These are phyloP conservation scores for Picus viridis DNA, from an alignment of 2,797 vertebrate genomes.

Conservation along the genomic window DNA sequence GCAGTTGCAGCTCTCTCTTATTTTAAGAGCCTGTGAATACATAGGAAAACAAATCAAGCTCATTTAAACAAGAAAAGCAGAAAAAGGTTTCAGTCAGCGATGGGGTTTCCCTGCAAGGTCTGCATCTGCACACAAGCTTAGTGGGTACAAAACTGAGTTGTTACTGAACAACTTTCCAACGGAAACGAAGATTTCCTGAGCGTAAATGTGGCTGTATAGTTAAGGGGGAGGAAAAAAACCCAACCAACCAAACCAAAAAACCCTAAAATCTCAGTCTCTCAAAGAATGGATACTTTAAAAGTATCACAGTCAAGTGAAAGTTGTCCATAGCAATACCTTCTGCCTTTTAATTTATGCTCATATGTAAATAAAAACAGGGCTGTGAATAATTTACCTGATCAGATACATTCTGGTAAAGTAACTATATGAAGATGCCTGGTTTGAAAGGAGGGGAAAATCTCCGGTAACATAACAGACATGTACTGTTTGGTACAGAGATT, in stretches of 20 bases:
- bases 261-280: not conserved
- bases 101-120: not conserved
- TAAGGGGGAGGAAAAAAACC: not conserved
- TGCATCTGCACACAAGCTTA: not conserved
- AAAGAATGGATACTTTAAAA: not conserved
- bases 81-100: not conserved
- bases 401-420: not conserved
- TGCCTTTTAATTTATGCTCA: not conserved
- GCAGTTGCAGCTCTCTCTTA: conserved; percentile 89
- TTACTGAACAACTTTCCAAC: not conserved
- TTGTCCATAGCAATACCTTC: not conserved
- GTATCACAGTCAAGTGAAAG: not conserved
- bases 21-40: conserved; percentile 88
- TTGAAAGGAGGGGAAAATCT: not conserved
- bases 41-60: conserved; percentile 51
- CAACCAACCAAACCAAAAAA: not conserved
- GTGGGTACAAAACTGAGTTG: not conserved
- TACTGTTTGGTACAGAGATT: not conserved
- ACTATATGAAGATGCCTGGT: not conserved
- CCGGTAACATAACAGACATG: not conserved
- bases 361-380: not conserved
- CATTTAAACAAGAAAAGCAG: not conserved
- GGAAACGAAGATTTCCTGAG: not conserved
- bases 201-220: not conserved
- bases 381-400: not conserved